Evolutionary conservation across 2,113 vertebrate genomes (phyloP).

Genomic region (Cephalopterus ornatus): DNA sequence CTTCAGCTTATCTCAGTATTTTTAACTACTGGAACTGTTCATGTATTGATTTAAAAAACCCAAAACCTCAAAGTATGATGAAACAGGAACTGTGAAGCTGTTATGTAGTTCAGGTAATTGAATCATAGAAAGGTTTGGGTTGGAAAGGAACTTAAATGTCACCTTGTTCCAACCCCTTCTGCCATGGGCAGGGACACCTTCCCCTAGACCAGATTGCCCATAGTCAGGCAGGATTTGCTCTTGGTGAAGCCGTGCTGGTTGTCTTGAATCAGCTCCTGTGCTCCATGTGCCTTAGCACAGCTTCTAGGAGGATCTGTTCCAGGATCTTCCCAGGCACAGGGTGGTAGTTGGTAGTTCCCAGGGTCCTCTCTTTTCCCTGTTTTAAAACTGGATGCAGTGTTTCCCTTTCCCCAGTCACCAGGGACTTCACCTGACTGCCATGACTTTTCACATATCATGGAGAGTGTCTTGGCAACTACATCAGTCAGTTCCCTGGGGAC

Average conservation of each 20-base stretch:
- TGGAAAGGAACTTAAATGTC: neutral
- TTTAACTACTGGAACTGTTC: neutral
- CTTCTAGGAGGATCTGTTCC: neutral
- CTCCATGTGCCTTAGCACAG: neutral
- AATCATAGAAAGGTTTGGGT: neutral
- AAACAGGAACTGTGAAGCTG: neutral
- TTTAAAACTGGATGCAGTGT: neutral
- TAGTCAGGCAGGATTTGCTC: neutral
- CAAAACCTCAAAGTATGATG: neutral
- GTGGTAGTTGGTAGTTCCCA: neutral
- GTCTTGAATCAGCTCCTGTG: neutral
- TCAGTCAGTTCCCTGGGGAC: neutral
- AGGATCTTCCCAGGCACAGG: neutral
- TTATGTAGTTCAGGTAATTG: neutral
- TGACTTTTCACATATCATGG: neutral
- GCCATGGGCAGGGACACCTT: neutral
- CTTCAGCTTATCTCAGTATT: neutral
- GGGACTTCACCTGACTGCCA: neutral
- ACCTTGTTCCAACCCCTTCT: neutral
- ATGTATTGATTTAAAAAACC: neutral
- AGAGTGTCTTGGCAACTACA: neutral
- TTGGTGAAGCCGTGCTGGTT: neutral
- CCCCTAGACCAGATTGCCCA: neutral
- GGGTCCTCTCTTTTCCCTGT: neutral
- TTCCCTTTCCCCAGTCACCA: neutral